These are phyloP conservation scores for Catharus ustulatus DNA, from an alignment of 2,797 vertebrate species.

Conservation along the genomic window DNA sequence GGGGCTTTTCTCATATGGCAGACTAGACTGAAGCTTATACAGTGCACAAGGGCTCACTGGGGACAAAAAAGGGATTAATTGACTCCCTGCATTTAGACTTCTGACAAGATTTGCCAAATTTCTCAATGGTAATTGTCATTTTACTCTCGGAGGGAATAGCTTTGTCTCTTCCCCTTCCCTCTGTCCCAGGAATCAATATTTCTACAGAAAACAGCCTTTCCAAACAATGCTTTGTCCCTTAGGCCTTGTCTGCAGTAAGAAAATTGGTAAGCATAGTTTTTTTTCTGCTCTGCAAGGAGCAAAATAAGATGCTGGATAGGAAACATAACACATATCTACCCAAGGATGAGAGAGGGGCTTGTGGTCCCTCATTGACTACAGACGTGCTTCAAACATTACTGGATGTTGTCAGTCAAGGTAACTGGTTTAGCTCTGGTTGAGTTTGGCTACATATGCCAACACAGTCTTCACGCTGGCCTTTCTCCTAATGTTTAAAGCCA, in stretches of 20 bases:
- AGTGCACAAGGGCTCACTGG: neutral
- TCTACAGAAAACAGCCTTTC: constrained; percentile 60
- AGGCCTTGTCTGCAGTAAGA: constrained; percentile 47
- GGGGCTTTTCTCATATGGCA: neutral
- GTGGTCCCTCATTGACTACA: neutral
- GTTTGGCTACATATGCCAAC: neutral
- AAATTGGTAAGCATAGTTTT: neutral
- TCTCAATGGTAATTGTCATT: constrained; percentile 54
- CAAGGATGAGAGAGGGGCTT: neutral
- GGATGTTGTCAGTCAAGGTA: neutral
- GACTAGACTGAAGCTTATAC: neutral
- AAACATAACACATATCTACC: neutral
- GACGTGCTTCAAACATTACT: neutral
- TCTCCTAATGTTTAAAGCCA: neutral
- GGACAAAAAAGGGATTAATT: neutral
- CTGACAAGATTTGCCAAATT: constrained; percentile 41
- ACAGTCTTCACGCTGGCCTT: neutral
- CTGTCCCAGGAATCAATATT: constrained; percentile 60
- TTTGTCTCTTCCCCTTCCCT: constrained; percentile 51
- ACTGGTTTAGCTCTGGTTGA: neutral
- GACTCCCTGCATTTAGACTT: neutral
- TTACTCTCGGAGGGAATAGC: constrained; percentile 56
- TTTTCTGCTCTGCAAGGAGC: neutral
- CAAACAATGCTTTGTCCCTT: constrained; percentile 47
- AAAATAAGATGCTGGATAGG: constrained; percentile 20